Evolutionary conservation across 2,113 vertebrate species (phyloP).

Genomic region (Regulus satrapa): DNA sequence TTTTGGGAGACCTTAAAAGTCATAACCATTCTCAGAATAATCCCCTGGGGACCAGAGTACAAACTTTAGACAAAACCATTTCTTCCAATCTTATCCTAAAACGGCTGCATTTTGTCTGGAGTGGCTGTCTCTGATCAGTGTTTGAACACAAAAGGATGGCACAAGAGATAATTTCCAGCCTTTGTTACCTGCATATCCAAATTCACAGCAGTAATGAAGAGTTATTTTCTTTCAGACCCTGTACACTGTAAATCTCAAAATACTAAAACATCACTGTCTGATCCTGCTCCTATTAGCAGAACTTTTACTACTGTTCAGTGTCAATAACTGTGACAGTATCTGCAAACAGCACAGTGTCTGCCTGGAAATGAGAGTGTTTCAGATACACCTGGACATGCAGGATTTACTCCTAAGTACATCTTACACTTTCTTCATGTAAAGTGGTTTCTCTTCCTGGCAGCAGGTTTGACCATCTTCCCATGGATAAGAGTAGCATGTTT

Average conservation of each 20-base stretch:
- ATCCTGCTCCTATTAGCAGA: neutral
- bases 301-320: neutral
- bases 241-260: neutral
- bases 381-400: neutral
- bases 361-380: neutral
- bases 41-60: neutral
- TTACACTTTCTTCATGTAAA: neutral
- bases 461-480: neutral
- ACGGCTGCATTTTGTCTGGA: neutral
- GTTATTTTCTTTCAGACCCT: neutral
- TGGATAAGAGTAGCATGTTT: neutral
- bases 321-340: too few species aligned
- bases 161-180: neutral
- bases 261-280: neutral
- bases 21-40: neutral
- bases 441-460: neutral
- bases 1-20: neutral
- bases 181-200: neutral
- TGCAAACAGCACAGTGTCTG: too few species aligned
- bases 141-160: neutral
- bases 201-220: neutral
- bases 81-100: neutral
- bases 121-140: neutral
- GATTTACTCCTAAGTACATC: neutral
- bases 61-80: neutral